Conservation (phyloP, 2,888 invertebrate species). For the Dermolepida albohirtum region DNA sequence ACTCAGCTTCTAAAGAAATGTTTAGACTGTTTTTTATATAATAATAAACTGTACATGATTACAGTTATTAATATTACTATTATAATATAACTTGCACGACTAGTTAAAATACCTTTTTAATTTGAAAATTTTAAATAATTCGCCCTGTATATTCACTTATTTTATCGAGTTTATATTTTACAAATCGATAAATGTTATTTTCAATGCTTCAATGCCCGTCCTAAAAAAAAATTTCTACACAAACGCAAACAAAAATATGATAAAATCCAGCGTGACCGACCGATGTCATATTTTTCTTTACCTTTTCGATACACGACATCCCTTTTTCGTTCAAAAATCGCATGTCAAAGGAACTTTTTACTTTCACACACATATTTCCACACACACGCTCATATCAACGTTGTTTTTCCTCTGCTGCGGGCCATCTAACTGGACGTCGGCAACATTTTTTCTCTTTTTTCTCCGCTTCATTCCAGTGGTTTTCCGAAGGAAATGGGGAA, state of each 20-base stretch:
- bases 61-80: no score
- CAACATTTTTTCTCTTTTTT: conserved; percentile 19
- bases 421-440: conserved; percentile 32
- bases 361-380: neutral
- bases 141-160: no score
- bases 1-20: no score
- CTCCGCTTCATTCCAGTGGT: conserved; percentile 36
- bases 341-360: conserved; percentile 27
- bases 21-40: no score
- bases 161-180: no score
- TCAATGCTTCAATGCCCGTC: no score
- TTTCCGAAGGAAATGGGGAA: conserved; percentile 47
- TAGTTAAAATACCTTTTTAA: no score
- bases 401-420: neutral
- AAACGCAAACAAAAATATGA: conserved; percentile 21
- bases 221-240: no score
- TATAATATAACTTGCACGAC: no score
- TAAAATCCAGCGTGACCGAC: conserved; percentile 23
- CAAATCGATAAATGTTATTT: no score
- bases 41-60: no score
- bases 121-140: no score
- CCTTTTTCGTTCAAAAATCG: conserved; percentile 5
- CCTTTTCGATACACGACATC: conserved; percentile 14
- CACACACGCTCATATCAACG: neutral
- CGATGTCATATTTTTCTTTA: conserved; percentile 1